These are phyloP conservation scores for Gymnocheta viridis DNA, from an alignment of 2,888 invertebrate species.

Conservation along the genomic window DNA sequence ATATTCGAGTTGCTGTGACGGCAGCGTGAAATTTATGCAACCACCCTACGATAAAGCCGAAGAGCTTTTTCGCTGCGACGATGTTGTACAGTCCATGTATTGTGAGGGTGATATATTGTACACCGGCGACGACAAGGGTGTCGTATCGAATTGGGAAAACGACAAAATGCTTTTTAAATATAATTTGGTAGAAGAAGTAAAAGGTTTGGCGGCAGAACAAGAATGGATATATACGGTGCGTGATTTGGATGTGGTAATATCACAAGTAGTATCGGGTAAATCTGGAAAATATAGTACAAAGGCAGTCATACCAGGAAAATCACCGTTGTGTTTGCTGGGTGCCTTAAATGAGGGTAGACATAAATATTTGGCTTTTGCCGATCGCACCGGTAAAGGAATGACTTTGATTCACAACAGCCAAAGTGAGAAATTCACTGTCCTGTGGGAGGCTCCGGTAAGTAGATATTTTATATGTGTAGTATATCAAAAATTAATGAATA, in stretches of 20 bases:
- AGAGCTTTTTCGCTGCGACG: constrained; percentile 78
- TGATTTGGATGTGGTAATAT: constrained; percentile 80
- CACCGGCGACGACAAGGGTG: constrained; percentile 82
- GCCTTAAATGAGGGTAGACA: constrained; percentile 75
- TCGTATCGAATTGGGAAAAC: constrained; percentile 80
- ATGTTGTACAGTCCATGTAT: constrained; percentile 80
- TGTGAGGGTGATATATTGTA: constrained; percentile 77
- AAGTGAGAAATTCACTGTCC: constrained; percentile 74
- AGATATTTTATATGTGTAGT: not conserved
- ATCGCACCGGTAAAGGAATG: constrained; percentile 80
- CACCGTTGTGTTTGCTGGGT: constrained; percentile 79
- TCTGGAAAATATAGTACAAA: constrained; percentile 81
- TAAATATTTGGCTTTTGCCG: constrained; percentile 78
- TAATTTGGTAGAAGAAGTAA: constrained; percentile 81
- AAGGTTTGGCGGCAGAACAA: constrained; percentile 79
- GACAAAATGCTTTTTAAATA: constrained; percentile 81
- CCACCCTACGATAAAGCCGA: constrained; percentile 78
- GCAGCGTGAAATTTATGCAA: constrained; percentile 78
- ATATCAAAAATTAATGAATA: not conserved
- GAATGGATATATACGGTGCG: constrained; percentile 80
- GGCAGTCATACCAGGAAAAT: constrained; percentile 79
- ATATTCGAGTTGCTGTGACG: constrained; percentile 81
- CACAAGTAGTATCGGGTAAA: constrained; percentile 76
- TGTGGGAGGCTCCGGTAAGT: constrained; percentile 77
- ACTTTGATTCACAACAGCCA: constrained; percentile 77